These are phyloP conservation scores for Microctenopoma stevenorrisi DNA, from an alignment of 2,797 vertebrate species.

Conservation along the genomic window DNA sequence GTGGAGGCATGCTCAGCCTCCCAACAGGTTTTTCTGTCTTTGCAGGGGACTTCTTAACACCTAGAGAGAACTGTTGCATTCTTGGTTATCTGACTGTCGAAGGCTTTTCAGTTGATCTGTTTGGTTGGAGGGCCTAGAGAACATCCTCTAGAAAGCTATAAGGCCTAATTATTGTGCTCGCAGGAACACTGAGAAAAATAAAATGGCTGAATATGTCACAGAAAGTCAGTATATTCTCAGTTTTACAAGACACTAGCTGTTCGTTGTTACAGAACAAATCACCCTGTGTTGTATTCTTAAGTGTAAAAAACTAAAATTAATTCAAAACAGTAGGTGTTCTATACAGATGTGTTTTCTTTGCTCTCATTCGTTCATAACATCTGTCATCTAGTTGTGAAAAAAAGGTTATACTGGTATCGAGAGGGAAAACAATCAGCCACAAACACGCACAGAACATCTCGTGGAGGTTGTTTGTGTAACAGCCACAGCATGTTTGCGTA, in stretches of 20 bases:
- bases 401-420: slow-evolving; percentile 55
- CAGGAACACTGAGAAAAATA: neutral
- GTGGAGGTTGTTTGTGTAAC: slow-evolving; percentile 19
- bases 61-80: neutral
- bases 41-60: neutral
- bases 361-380: slow-evolving; percentile 47
- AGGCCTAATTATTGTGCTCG: too few relatives aligned
- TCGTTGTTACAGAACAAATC: too few relatives aligned
- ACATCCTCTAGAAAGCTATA: too few relatives aligned
- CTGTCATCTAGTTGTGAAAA: slow-evolving; percentile 51
- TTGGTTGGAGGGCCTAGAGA: too few relatives aligned
- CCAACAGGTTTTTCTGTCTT: neutral
- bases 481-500: slow-evolving; percentile 20
- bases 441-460: slow-evolving; percentile 64
- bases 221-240: too few relatives aligned
- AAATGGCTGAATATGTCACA: neutral
- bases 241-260: too few relatives aligned
- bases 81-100: neutral
- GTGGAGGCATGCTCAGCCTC: neutral
- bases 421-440: slow-evolving; percentile 57
- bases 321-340: neutral
- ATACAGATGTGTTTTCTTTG: slow-evolving; percentile 33
- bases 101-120: too few relatives aligned
- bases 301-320: slow-evolving; percentile 38
- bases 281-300: slow-evolving; percentile 22